Evolutionary conservation across 2,797 vertebrate genomes (phyloP), one percentile per base, ranked within the genome.

Genomic region (Telmatherina bonti): DNA sequence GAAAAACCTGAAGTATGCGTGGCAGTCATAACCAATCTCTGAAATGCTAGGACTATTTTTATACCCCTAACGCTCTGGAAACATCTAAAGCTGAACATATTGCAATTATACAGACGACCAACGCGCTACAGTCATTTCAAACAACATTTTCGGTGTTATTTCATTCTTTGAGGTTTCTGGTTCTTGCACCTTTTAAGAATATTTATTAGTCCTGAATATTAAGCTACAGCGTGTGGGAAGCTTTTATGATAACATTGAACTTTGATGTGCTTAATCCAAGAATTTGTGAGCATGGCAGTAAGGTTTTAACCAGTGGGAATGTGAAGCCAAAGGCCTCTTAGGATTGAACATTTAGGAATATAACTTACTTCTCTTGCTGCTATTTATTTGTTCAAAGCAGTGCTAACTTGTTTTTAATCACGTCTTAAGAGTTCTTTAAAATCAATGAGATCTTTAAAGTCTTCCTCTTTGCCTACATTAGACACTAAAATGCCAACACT

Each of bases 391-490:
- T 52, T 55, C 2, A 67, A 62, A 58, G 18, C 41, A 54, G 38
- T 38, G 62, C 47, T 22, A 20, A 63, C 38, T 61, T 68, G 5
- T 41, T 65, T 51, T n/a, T 54, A 57, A 80, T 45, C 4, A 12
- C 76, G 62, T 81, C 5, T 4, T 43, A 15, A 18, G 49, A 53
- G 45, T 62, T 63, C 76, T 62, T 62, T 56, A 27, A 60, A 2
- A 35, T 10, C 20, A 38, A 68, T 62, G 9, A 76, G 1, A 52
- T 72, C 35, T 67, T 62, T 30, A n/a, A n/a, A 38, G 58, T 80
- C 77, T 70, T 82, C 70, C 70, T 76, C 29, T 82, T 60, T 65
- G 24, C 55, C 29, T 35, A 26, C 20, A 22, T 64, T 61, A 71
- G 59, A 79, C 70, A 72, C 58, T 69, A 76, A 0, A 1, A 76